Conservation (phyloP, 1,140 invertebrate species). For the Belonocnema kinseyi region DNA sequence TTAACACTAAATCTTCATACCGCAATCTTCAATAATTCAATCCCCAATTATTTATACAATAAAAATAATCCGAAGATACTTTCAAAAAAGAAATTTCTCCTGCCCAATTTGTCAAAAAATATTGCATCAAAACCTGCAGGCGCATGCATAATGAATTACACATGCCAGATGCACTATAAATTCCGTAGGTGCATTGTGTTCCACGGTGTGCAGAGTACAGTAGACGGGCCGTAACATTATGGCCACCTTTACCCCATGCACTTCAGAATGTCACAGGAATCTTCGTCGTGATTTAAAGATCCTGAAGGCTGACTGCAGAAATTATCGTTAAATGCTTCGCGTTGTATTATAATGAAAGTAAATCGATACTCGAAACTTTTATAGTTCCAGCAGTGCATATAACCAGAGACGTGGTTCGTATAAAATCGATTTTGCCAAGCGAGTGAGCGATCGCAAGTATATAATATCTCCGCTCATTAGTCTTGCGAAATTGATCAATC, state of each 20-base stretch:
- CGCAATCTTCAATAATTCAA: slow-evolving; percentile 16
- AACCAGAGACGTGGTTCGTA: not conserved
- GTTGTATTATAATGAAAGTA: slow-evolving; percentile 13
- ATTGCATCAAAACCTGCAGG: too few relatives aligned
- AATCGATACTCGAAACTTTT: not conserved
- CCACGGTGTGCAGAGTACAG: not conserved
- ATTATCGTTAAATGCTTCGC: not conserved
- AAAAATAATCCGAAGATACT: not conserved
- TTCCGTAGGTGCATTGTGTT: not conserved
- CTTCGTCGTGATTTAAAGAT: slow-evolving; percentile 17
- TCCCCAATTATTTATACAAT: not conserved
- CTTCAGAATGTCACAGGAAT: slow-evolving; percentile 8
- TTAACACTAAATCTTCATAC: not conserved
- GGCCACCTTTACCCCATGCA: slow-evolving; percentile 11
- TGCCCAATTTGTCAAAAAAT: slow-evolving; percentile 21
- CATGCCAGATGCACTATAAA: slow-evolving; percentile 25
- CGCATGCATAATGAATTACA: not conserved
- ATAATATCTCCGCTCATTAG: slow-evolving; percentile 23
- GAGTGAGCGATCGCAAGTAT: not conserved
- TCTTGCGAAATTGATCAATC: slow-evolving; percentile 29
- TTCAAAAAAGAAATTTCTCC: not conserved
- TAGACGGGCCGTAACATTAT: slow-evolving; percentile 1
- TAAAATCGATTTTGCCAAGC: slow-evolving; percentile 18
- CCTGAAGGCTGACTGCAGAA: too few relatives aligned
- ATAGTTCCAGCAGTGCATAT: not conserved